These are phyloP conservation scores for Forbesichthys agassizii DNA, from an alignment of 2,113 vertebrate species.

Conservation along the genomic window DNA sequence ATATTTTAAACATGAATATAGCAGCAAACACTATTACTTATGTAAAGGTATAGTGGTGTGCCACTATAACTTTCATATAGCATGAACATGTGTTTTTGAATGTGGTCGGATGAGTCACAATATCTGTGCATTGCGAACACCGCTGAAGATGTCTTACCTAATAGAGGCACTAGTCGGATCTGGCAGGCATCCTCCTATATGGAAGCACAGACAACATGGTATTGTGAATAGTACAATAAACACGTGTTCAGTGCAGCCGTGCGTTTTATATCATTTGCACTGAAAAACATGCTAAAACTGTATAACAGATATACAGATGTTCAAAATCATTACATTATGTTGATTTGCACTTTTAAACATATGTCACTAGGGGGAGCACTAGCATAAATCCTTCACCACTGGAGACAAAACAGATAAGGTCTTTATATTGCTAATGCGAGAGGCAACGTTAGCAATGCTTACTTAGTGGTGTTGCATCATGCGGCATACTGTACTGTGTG, in stretches of 20 bases:
- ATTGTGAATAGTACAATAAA: background rate
- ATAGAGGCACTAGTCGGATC: conserved; percentile 65
- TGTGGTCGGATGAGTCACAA: background rate
- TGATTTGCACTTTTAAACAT: background rate
- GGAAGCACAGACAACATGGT: background rate
- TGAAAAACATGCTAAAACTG: no score
- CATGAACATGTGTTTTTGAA: no score
- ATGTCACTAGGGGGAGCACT: background rate
- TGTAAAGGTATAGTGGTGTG: no score
- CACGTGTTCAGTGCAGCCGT: no score
- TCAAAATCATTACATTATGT: no score
- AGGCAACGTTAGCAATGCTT: background rate
- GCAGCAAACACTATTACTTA: no score
- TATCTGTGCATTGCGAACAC: background rate
- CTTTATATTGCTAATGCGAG: background rate
- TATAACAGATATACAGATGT: background rate
- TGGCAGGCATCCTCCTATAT: conserved; percentile 70
- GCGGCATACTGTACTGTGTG: no score
- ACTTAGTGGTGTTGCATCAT: no score
- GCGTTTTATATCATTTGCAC: no score
- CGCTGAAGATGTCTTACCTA: conserved; percentile 57
- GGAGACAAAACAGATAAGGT: no score
- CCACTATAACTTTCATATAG: no score
- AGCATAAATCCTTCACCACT: background rate
- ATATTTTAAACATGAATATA: no score